Evolutionary conservation across 2,888 invertebrate species (phyloP).

Genomic region (Melitaea athalia): DNA sequence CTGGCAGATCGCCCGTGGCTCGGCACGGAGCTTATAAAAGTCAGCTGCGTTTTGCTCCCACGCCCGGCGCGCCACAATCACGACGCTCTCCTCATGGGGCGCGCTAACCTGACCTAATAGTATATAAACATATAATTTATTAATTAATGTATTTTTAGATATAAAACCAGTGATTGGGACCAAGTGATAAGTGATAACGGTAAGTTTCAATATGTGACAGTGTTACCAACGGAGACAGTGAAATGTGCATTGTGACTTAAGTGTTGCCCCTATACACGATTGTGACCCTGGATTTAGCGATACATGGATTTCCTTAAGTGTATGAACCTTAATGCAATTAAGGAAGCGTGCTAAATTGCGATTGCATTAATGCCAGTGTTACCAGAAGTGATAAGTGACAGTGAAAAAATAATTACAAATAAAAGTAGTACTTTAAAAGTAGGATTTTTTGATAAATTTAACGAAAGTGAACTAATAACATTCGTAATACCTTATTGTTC

Average conservation of each 20-base stretch:
- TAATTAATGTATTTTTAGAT: constrained; percentile 48
- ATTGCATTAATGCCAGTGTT: constrained; percentile 62
- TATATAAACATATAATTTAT: constrained; percentile 58
- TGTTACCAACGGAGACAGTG: constrained; percentile 70
- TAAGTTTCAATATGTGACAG: constrained; percentile 66
- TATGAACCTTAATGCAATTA: constrained; percentile 17
- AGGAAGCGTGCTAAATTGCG: constrained; percentile 34
- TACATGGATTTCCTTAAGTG: constrained; percentile 53
- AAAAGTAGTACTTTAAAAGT: background rate
- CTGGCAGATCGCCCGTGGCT: constrained; percentile 70
- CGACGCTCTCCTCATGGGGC: constrained; percentile 79
- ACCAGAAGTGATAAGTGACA: constrained; percentile 54
- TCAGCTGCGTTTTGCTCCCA: constrained; percentile 67
- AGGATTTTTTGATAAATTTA: background rate
- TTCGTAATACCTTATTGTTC: background rate
- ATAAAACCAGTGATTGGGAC: constrained; percentile 69
- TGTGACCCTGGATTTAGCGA: constrained; percentile 51
- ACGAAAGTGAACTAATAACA: background rate
- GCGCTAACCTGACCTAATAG: constrained; percentile 77
- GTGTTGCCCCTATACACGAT: constrained; percentile 56
- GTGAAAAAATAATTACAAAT: constrained; percentile 10
- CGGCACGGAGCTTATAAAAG: constrained; percentile 80
- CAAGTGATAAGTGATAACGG: constrained; percentile 81
- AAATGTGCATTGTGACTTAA: constrained; percentile 71
- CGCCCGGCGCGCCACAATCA: constrained; percentile 76